Evolutionary conservation across 2,797 vertebrate species (phyloP), one percentile per base, ranked within the genome.

Genomic region (Odontamblyopus lacepedii): DNA sequence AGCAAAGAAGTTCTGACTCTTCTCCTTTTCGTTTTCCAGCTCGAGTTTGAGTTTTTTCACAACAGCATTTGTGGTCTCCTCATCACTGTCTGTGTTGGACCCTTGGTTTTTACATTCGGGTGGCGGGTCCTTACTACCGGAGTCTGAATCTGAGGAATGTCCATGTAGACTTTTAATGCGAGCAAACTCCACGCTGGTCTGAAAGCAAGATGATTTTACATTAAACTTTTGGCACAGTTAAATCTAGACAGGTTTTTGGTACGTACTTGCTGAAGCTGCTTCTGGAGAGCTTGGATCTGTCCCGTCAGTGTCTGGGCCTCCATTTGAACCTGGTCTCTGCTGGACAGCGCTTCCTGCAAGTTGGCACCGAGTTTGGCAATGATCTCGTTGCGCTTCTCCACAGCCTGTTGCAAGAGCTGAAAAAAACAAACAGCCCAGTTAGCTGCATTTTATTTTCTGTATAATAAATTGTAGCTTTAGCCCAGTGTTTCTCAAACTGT

Each of bases 341-440:
- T 94, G 50, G 80, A 76, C 61, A 90, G 89, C 0, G 90, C 89
- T 73, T 93, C 88, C 72, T 95, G 95, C 70, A 97, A 92, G 90
- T 94, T 95, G 48, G 76, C 72, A 60, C 92, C 95, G 56, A 96
- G 90, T 78, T 84, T 93, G 32, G 90, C 75, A 73, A 96, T 95
- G 41, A 95, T 92, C 62, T 94, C 94, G 80, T 95, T 94, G 9
- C 94, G 91, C 74, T 96, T 94, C 79, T 94, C 94, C 29, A 95
- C 91, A 0, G 92, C 94, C 13, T 78, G 71, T 83, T 95, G 92
- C 27, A 95, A 81, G 57, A 93, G 94, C 95, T 96, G n/a, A 76
- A 15, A 80, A 74, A 29, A 50, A 6, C 4, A 48, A 74, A 29
- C 1, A 11, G 19, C 57, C 9, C 60, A 23, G 27, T 51, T n/a